These are phyloP conservation scores for Dinomys branickii DNA, from an alignment of 2,113 vertebrate species.

Conservation along the genomic window DNA sequence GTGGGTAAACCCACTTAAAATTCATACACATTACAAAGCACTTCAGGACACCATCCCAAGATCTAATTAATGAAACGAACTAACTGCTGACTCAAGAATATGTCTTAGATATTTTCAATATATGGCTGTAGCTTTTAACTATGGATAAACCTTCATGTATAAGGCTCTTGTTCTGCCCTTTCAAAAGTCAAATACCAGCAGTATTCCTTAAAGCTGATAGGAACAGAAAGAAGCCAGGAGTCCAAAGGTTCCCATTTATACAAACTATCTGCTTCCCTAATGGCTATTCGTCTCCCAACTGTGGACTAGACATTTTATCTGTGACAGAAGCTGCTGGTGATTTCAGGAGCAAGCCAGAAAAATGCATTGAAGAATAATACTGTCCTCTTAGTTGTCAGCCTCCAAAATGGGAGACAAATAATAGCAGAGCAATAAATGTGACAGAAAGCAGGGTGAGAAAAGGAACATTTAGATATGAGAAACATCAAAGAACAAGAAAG, in stretches of 20 bases:
- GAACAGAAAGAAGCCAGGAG: not conserved
- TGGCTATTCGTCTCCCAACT: conserved; percentile 46
- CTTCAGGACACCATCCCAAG: conserved; percentile 13
- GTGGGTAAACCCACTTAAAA: conserved; percentile 1
- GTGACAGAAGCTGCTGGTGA: not conserved
- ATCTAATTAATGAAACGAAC: conserved; percentile 46
- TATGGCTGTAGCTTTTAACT: conserved; percentile 4
- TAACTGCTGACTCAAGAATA: conserved; percentile 21
- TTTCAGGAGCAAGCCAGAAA: conserved; percentile 30
- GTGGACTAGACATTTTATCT: conserved; percentile 39
- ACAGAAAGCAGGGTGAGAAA: conserved; percentile 11
- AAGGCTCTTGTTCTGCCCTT: not conserved
- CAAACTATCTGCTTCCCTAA: not conserved
- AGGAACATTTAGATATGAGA: conserved; percentile 26
- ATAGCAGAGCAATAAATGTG: conserved; percentile 37
- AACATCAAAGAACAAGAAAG: conserved; percentile 65
- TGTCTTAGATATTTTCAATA: conserved; percentile 23
- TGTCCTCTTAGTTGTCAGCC: conserved; percentile 7
- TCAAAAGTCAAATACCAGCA: not conserved
- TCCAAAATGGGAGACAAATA: conserved; percentile 26
- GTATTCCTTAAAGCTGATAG: not conserved
- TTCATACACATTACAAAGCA: conserved; percentile 14
- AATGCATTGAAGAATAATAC: conserved; percentile 26
- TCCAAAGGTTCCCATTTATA: conserved; percentile 24
- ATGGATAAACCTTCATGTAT: not conserved